These are phyloP conservation scores for Lanistes nyassanus DNA, from an alignment of 1,140 invertebrate genomes.

Conservation along the genomic window DNA sequence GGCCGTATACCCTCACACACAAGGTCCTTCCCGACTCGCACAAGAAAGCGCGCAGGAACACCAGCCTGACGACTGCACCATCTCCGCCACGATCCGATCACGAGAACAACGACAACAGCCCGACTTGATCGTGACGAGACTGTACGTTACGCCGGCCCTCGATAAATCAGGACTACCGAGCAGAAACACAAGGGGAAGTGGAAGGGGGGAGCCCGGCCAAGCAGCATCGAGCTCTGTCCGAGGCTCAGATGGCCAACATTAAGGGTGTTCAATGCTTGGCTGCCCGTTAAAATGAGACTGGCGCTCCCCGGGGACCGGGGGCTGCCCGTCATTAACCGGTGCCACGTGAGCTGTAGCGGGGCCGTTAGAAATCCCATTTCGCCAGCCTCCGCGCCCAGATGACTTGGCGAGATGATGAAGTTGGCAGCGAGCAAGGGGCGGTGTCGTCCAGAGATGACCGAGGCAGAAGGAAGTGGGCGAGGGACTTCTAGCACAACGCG, in stretches of 20 bases:
- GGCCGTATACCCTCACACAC: too few relatives aligned
- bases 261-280: conserved; percentile 25
- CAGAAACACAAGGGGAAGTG: too few relatives aligned
- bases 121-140: too few relatives aligned
- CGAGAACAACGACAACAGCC: too few relatives aligned
- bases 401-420: conserved; percentile 18
- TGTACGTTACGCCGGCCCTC: too few relatives aligned
- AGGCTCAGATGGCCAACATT: conserved; percentile 31
- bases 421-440: neutral
- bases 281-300: conserved; percentile 26
- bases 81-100: too few relatives aligned
- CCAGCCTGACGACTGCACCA: too few relatives aligned
- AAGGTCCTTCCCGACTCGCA: too few relatives aligned
- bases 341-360: conserved; percentile 9
- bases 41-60: too few relatives aligned
- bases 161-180: too few relatives aligned
- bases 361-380: conserved; percentile 18
- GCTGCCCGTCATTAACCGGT: conserved; percentile 10
- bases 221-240: too few relatives aligned
- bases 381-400: neutral
- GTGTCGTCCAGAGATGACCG: neutral
- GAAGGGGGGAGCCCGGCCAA: too few relatives aligned
- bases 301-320: conserved; percentile 2
- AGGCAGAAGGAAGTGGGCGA: neutral
- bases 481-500: neutral